Base-by-base conservation (phyloP, 2,888 invertebrate species). In the Lepetodrilus schrolli region DNA sequence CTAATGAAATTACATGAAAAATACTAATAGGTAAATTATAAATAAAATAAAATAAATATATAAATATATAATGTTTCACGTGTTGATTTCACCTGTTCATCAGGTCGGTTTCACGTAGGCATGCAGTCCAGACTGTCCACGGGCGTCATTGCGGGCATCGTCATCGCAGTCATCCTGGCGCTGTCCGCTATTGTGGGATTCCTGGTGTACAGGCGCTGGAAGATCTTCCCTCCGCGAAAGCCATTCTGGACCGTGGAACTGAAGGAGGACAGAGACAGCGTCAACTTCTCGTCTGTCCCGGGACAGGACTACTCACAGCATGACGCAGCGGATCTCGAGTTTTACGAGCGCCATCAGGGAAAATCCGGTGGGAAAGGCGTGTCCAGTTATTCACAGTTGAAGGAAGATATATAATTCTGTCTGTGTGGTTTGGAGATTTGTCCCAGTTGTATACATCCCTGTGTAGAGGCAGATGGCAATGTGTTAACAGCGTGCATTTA, bases 211-310 rank as follows among this genome's bases (percentile, higher is more conserved):
- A 70, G 79, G 4, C 78, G 80, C 26, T 81, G 79, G 74, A 73
- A 74, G 26, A 76, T 77, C 34, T 80, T 76, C 73, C 82, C 83
- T 0, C 71, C 72, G 23, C 51, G 75, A 23, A 76, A 81, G 17
- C 84, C 85, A 2, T 87, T 87, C 79, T 87, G 86, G 86, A 87
- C 87, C 0, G 82, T 87, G 8, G 87, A 87, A 70, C 80, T 87
- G 10, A 84, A 84, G 49, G 83, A 86, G 7, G 86, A 86, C 38
- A 84, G 84, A 7, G 88, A 87, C 26, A 80, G 83, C 1, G 86
- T 87, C n/a, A 86, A 83, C 70, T 87, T 88, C 72, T 86, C 83
- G 73, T 76, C 83, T 0, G 79, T 86, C 7, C 82, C 84, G 0
- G 86, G 84, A 10, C 75, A 74, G 1, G 75, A 75, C 2, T 76